Conservation (phyloP, 2,888 invertebrate species). For the Parascotia fuliginaria region DNA sequence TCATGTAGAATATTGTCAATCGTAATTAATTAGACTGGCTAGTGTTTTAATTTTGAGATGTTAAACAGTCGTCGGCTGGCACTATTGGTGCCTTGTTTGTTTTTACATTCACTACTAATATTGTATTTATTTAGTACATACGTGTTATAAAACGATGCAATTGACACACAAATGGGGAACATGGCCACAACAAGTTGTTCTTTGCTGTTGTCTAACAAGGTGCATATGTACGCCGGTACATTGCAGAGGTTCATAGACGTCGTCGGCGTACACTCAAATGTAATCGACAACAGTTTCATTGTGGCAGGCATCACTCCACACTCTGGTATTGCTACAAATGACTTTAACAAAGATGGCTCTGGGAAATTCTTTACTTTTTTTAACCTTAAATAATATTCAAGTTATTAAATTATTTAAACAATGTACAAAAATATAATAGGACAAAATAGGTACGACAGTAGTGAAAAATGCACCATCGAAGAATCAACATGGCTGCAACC, state of each 20-base stretch:
- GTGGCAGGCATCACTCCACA: conserved; percentile 66
- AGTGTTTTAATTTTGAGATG: too few relatives aligned
- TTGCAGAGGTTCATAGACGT: conserved; percentile 73
- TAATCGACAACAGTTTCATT: conserved; percentile 59
- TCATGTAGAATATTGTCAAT: too few relatives aligned
- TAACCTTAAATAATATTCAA: conserved; percentile 49
- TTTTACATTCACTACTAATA: too few relatives aligned
- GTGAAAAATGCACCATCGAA: too few relatives aligned
- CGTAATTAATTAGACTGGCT: too few relatives aligned
- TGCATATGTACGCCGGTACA: conserved; percentile 74
- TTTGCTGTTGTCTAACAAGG: conserved; percentile 74
- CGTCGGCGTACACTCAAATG: conserved; percentile 74
- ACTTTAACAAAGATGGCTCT: conserved; percentile 67
- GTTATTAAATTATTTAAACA: not conserved
- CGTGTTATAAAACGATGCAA: conserved; percentile 82
- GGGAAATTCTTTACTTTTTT: conserved; percentile 80
- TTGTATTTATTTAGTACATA: conserved; percentile 43
- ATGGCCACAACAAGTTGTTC: conserved; percentile 78
- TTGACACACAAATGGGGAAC: conserved; percentile 75
- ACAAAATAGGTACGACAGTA: too few relatives aligned
- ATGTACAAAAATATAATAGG: too few relatives aligned
- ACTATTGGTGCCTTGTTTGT: too few relatives aligned
- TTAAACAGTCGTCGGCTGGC: too few relatives aligned
- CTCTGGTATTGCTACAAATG: conserved; percentile 67
- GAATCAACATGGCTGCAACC: too few relatives aligned